Percentiles rank a stretch among this genome's conserved stretches.
Evolutionary conservation across 2,113 vertebrate genomes (phyloP).

Genomic region (Gadus macrocephalus): DNA sequence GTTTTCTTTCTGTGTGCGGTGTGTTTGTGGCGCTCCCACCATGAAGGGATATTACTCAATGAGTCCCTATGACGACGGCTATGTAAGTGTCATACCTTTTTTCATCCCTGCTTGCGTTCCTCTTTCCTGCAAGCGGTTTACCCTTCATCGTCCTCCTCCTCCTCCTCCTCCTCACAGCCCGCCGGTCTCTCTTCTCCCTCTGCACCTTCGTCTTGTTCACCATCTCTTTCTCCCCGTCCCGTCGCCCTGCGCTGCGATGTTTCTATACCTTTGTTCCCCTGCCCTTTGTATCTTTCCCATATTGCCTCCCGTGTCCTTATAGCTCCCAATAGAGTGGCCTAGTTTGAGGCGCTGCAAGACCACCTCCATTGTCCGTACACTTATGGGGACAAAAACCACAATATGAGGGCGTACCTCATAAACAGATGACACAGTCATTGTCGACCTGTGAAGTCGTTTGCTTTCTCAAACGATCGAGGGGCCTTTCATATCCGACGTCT

Average conservation of each 20-base stretch:
- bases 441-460: background rate
- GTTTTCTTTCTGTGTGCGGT: conserved; percentile 46
- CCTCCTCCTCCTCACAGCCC: conserved; percentile 43
- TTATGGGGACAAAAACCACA: conserved; percentile 17
- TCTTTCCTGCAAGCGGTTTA: background rate
- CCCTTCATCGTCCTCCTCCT: conserved; percentile 24
- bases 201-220: too few relatives aligned
- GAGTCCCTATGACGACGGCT: conserved; percentile 88
- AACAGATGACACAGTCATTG: conserved; percentile 18
- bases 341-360: conserved; percentile 32
- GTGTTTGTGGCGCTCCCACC: conserved; percentile 69
- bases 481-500: background rate
- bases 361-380: conserved; percentile 23
- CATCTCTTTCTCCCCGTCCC: conserved; percentile 14
- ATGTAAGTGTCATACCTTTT: conserved; percentile 83
- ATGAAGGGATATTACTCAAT: conserved; percentile 90
- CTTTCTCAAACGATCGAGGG: background rate
- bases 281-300: conserved; percentile 13
- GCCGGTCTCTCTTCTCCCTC: background rate
- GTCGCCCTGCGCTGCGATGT: conserved; percentile 27
- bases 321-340: conserved; percentile 23
- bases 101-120: conserved; percentile 59
- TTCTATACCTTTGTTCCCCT: conserved; percentile 15
- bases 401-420: conserved; percentile 1
- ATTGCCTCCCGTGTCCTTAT: conserved; percentile 13